Conservation (phyloP, 2,797 vertebrate species). For the Helostoma temminkii region DNA sequence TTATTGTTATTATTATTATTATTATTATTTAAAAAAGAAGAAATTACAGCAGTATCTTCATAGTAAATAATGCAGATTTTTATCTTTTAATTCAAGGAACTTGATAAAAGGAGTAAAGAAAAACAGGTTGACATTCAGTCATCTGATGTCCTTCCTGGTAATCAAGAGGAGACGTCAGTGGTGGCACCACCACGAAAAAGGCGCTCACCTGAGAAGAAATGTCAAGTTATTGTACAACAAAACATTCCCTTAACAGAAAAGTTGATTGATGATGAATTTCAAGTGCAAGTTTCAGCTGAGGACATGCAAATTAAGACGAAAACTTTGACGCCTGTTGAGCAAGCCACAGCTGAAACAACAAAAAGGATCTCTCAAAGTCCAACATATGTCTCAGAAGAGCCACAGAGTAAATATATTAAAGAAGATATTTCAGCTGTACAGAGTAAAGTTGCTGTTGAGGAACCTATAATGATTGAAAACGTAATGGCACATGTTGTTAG, state of each 20-base stretch:
- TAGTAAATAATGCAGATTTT: background rate
- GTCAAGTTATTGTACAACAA: constrained; percentile 8
- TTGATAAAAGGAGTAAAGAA: constrained; percentile 62
- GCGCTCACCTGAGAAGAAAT: constrained; percentile 44
- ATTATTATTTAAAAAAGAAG: too few species aligned
- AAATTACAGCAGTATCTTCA: background rate
- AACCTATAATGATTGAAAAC: constrained; percentile 11
- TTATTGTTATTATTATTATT: too few species aligned
- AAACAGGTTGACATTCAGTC: constrained; percentile 33
- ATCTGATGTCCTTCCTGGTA: constrained; percentile 1
- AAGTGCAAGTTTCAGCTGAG: constrained; percentile 7
- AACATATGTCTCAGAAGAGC: constrained; percentile 1
- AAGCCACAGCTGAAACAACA: constrained; percentile 22
- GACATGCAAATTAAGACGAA: constrained; percentile 14
- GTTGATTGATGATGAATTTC: constrained; percentile 1
- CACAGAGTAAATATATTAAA: background rate
- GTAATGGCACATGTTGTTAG: background rate
- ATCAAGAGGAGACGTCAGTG: constrained; percentile 31
- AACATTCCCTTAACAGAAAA: constrained; percentile 17
- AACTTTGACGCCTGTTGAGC: background rate
- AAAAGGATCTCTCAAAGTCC: constrained; percentile 8
- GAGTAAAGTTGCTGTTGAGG: background rate
- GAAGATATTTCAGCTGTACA: background rate
- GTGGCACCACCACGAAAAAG: constrained; percentile 66
- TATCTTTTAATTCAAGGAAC: constrained; percentile 60